These are phyloP conservation scores for Tychaedon coryphoeus DNA, from an alignment of 2,113 vertebrate genomes.

Conservation along the genomic window DNA sequence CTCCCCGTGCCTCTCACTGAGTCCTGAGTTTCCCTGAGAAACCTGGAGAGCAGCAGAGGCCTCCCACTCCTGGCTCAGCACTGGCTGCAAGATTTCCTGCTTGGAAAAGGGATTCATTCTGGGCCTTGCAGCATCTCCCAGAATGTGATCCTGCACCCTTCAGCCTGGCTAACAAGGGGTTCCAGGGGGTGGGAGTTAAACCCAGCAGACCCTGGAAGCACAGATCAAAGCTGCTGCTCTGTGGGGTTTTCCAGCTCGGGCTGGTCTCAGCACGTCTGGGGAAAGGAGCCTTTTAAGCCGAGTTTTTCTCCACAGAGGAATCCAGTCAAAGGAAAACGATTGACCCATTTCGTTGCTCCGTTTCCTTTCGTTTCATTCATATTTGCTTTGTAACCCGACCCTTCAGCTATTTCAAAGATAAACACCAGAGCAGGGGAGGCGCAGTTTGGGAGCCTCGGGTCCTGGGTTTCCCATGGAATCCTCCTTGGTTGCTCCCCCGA, in stretches of 20 bases:
- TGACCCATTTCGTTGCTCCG: background rate
- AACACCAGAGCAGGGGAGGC: background rate
- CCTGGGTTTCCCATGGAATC: background rate
- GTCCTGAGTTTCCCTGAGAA: background rate
- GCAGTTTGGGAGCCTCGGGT: background rate
- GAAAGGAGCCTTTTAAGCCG: background rate
- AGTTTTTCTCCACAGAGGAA: background rate
- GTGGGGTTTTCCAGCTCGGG: background rate
- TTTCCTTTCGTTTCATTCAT: background rate
- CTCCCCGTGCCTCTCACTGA: background rate
- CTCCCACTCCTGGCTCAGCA: rapidly evolving
- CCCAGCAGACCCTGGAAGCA: rapidly evolving
- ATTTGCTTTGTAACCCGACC: background rate
- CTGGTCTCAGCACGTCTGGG: background rate
- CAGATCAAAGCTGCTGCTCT: background rate
- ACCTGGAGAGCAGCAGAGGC: background rate
- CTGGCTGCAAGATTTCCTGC: background rate
- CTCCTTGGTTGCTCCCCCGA: background rate
- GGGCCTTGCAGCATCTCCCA: background rate
- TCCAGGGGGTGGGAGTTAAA: background rate
- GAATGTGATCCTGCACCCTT: background rate
- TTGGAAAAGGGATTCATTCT: background rate
- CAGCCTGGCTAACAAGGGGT: rapidly evolving
- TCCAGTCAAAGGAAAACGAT: background rate
- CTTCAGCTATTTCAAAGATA: background rate